A percentile compares a stretch with the other conserved stretches of the same genome.
phyloP scores from a whole-genome alignment of 2,888 invertebrate genomes.

The Matsumyia berberina region DNA sequence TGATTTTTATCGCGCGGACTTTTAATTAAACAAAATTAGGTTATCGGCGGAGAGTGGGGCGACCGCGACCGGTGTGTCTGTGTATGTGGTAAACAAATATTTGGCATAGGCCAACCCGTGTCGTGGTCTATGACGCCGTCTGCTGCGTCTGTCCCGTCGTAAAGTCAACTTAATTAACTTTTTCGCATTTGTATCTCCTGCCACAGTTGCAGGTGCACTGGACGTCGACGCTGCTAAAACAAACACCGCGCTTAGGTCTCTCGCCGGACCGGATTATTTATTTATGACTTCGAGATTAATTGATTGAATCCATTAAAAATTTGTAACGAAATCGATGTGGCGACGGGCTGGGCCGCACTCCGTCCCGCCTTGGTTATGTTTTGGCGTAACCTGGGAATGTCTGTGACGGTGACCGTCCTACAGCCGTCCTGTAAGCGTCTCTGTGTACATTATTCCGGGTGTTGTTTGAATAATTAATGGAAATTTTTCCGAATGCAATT shows the following conservation, averaged over 20 bases:
- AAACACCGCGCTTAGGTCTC: conserved; percentile 61
- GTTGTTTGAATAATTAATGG: conserved; percentile 76
- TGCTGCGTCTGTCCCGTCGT: background rate
- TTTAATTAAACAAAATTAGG: conserved; percentile 66
- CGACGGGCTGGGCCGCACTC: background rate
- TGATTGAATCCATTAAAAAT: conserved; percentile 76
- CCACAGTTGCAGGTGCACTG: conserved; percentile 50
- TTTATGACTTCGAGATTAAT: conserved; percentile 75
- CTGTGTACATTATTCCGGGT: conserved; percentile 62
- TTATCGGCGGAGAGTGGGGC: conserved; percentile 34
- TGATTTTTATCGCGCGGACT: conserved; percentile 57
- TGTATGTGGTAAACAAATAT: conserved; percentile 43
- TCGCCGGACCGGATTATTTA: conserved; percentile 55
- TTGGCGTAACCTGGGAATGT: conserved; percentile 54
- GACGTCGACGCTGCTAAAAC: conserved; percentile 39
- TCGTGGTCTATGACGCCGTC: conserved; percentile 3
- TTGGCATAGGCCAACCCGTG: conserved; percentile 28
- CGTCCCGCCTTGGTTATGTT: conserved; percentile 25
- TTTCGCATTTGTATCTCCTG: conserved; percentile 39
- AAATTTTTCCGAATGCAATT: conserved; percentile 74
- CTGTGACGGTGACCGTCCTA: background rate
- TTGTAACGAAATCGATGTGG: conserved; percentile 72
- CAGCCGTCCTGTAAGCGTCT: conserved; percentile 6
- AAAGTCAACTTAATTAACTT: conserved; percentile 73
- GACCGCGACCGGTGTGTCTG: background rate